Conservation (phyloP, 1,140 invertebrate genomes). For the Parapsyche elsis region DNA sequence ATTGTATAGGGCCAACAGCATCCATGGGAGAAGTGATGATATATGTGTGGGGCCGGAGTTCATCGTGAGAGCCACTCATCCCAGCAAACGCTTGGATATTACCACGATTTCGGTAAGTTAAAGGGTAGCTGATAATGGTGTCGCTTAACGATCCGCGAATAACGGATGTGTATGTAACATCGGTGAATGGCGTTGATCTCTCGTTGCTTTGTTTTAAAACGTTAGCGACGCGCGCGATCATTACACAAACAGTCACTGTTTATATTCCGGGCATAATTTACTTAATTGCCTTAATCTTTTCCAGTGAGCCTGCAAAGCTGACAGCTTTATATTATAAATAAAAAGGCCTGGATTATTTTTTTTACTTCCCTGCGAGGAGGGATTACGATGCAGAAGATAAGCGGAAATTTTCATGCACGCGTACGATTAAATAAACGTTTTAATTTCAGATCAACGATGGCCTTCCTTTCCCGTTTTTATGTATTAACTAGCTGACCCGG, state of each 20-base stretch:
- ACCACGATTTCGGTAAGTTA: conserved; percentile 64
- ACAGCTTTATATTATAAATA: conserved; percentile 29
- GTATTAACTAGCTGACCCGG: too few relatives aligned
- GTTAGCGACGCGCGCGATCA: not conserved
- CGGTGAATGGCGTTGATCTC: not conserved
- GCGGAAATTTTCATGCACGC: not conserved
- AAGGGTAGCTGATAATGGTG: too few relatives aligned
- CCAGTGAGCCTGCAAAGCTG: not conserved
- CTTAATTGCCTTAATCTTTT: conserved; percentile 17
- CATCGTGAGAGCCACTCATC: conserved; percentile 75
- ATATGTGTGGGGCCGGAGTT: conserved; percentile 79
- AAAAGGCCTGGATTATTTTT: conserved; percentile 1
- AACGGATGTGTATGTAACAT: not conserved
- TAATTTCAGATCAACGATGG: too few relatives aligned
- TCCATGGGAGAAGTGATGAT: conserved; percentile 60
- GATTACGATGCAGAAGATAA: not conserved
- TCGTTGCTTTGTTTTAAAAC: not conserved
- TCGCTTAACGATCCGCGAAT: not conserved
- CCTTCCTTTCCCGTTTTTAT: too few relatives aligned
- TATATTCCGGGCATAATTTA: conserved; percentile 7
- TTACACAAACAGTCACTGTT: not conserved
- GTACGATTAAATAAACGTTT: not conserved
- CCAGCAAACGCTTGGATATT: conserved; percentile 71
- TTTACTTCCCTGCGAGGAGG: not conserved
- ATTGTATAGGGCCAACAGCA: conserved; percentile 71